Percentiles rank a stretch among this genome's conserved stretches.
These are phyloP conservation scores for Semicossyphus pulcher DNA, from an alignment of 2,113 vertebrate species.

Conservation along the genomic window DNA sequence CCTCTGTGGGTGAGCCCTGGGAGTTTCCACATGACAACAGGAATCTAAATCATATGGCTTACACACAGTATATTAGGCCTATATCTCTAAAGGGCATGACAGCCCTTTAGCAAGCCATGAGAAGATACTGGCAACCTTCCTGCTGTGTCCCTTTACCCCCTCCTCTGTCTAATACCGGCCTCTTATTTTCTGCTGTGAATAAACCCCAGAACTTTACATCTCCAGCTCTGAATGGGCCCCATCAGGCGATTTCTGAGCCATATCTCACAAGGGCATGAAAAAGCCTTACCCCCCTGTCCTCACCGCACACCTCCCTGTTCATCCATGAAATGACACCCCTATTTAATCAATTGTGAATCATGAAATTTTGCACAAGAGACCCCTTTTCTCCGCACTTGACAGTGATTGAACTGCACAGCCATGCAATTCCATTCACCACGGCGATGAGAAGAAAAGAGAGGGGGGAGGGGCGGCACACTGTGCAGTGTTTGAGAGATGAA, in stretches of 20 bases:
- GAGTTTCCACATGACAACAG: slow-evolving; percentile 64
- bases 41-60: slow-evolving; percentile 59
- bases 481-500: slow-evolving; percentile 58
- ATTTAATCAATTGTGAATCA: slow-evolving; percentile 84
- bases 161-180: slow-evolving; percentile 36
- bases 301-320: slow-evolving; percentile 70
- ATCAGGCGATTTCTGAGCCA: slow-evolving; percentile 69
- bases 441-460: slow-evolving; percentile 71
- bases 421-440: slow-evolving; percentile 82
- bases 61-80: slow-evolving; percentile 40
- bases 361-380: slow-evolving; percentile 83
- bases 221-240: slow-evolving; percentile 61
- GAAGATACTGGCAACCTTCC: slow-evolving; percentile 59
- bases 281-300: slow-evolving; percentile 35
- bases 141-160: slow-evolving; percentile 37
- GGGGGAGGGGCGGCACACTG: slow-evolving; percentile 52
- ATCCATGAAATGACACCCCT: slow-evolving; percentile 82
- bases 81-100: slow-evolving; percentile 52
- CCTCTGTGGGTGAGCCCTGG: slow-evolving; percentile 17
- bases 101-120: slow-evolving; percentile 50
- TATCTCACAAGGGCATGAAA: slow-evolving; percentile 76
- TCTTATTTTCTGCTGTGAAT: slow-evolving; percentile 54
- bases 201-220: slow-evolving; percentile 66
- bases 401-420: slow-evolving; percentile 85
- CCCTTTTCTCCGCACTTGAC: slow-evolving; percentile 80